A percentile compares a stretch with the other conserved stretches of the same genome.
phyloP scores from a whole-genome alignment of 2,113 vertebrate species.

The Hippopotamus amphibius region DNA sequence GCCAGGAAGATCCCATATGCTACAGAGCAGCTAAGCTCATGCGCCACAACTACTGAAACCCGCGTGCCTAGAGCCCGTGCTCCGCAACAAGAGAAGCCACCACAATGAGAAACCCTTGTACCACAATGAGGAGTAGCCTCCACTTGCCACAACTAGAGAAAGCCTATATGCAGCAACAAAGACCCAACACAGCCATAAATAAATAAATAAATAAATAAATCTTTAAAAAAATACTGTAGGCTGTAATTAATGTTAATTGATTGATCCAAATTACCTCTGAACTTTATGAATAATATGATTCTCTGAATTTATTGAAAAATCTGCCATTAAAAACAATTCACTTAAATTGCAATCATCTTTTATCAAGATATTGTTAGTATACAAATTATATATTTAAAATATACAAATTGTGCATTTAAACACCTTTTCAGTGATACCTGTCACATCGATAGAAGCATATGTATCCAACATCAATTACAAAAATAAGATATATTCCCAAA shows the following conservation, averaged over 20 bases:
- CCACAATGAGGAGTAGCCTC: too few species aligned
- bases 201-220: too few species aligned
- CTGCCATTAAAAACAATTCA: neutral
- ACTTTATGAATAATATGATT: constrained; percentile 3
- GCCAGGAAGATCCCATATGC: too few species aligned
- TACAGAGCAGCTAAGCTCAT: too few species aligned
- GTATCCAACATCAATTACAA: neutral
- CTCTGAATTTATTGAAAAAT: neutral
- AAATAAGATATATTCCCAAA: neutral
- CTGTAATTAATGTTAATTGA: neutral
- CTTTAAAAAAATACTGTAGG: neutral
- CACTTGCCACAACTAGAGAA: too few species aligned
- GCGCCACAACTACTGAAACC: too few species aligned
- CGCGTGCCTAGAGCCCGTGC: too few species aligned
- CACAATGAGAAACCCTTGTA: too few species aligned
- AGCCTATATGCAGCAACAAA: too few species aligned
- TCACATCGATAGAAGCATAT: neutral
- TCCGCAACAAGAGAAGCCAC: too few species aligned
- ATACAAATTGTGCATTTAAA: neutral
- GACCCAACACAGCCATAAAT: too few species aligned
- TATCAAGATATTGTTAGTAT: neutral
- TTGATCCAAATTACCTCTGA: neutral
- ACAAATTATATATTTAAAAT: neutral
- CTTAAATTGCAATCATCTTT: neutral
- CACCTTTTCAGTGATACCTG: neutral